Conservation (phyloP, 2,113 vertebrate species). For the Aythya baeri region DNA sequence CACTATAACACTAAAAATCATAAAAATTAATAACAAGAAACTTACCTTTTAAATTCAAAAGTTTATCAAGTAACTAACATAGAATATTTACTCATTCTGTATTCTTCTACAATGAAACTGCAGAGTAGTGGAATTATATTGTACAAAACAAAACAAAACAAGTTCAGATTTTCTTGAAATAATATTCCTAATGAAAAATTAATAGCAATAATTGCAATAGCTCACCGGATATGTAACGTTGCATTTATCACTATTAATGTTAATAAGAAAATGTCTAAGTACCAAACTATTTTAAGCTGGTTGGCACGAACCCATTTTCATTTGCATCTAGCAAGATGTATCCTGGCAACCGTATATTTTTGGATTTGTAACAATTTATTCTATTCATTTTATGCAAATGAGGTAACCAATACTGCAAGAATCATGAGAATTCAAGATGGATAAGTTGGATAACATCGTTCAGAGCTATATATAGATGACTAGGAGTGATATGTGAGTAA, state of each 20-base stretch:
- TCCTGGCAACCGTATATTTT: constrained; percentile 84
- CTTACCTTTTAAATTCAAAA: neutral
- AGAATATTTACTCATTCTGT: neutral
- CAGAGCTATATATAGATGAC: constrained; percentile 25
- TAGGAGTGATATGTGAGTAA: neutral
- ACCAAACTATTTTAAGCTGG: constrained; percentile 76
- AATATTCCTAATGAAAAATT: neutral
- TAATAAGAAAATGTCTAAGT: constrained; percentile 63
- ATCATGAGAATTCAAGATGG: constrained; percentile 56
- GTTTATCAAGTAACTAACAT: neutral
- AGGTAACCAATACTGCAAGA: constrained; percentile 62
- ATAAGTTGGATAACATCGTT: neutral
- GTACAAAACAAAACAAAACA: neutral
- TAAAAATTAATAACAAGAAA: neutral
- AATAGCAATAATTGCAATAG: neutral
- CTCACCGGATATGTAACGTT: neutral
- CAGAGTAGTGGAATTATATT: neutral
- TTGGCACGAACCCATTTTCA: constrained; percentile 76
- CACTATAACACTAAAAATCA: neutral
- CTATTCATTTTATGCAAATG: constrained; percentile 82
- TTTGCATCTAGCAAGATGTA: constrained; percentile 79
- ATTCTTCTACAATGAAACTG: neutral
- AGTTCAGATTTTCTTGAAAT: constrained; percentile 10
- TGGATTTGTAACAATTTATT: constrained; percentile 76
- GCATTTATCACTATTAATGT: constrained; percentile 44